Base-by-base conservation (phyloP, 2,797 vertebrate species). In the Botia kubotai region DNA sequence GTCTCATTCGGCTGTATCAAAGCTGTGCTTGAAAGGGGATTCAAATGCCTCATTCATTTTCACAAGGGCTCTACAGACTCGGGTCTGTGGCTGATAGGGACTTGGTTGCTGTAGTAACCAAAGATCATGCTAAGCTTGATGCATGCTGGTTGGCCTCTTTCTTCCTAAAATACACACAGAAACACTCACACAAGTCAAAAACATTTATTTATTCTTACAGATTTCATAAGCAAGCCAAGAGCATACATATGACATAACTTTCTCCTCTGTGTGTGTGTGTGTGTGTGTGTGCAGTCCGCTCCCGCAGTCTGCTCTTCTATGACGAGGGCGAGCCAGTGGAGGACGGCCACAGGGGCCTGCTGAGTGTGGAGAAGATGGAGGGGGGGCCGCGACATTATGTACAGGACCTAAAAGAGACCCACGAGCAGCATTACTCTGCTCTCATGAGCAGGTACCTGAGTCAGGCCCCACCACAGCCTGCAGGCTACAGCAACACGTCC, bases 241-340 rank as follows among this genome's bases (percentile, higher is more conserved):
- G n/a, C n/a, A 63, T 33, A 19, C n/a, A 63, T 33, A 19, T 60
- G 17, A 66, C 8, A 39, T 65, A 19, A 69, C 36, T 60, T 5
- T 52, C 2, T 55, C 65, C 14, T 84, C 79, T 88, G 0, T 82
- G 66, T 76, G n/a, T 86, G 13, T 88, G 77, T 88, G 1, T 26
- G 4, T 84, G 53, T 86, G n/a, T 86, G 13, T 88, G 77, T 88
- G 1, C 89, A 99, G 98, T 99, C 92, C 97, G 96, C n/a, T 98
- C 97, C 82, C 95, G 98, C 86, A 98, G 94, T 92, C 96, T 99
- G 80, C 95, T 99, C 90, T 98, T 97, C 95, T 98, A 97, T 50
- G 95, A 97, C 0, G 97, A 98, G 82, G 94, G 92, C 58, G 87
- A 95, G 73, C 94, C 95, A 0, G 89, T 96, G 93, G 96, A 97